Percentiles rank a stretch among this genome's conserved stretches.
Conservation (phyloP, 2,888 invertebrate species). For the Sinelater perroti region DNA sequence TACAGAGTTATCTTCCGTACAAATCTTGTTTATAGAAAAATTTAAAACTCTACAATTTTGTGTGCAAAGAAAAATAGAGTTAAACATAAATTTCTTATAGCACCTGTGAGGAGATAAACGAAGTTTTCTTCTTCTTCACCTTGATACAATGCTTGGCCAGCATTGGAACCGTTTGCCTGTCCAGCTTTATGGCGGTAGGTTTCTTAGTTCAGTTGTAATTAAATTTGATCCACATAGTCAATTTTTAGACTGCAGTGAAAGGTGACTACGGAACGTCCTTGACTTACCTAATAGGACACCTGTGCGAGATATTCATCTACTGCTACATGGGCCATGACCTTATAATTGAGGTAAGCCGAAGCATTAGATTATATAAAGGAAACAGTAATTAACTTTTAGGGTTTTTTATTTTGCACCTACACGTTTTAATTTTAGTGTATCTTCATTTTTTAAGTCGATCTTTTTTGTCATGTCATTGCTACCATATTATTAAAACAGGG, state of each 20-base stretch:
- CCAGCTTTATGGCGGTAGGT: neutral
- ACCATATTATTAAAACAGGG: too few species aligned
- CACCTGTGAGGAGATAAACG: neutral
- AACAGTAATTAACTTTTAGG: too few species aligned
- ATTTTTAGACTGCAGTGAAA: neutral
- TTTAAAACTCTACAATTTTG: too few species aligned
- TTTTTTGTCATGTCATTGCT: too few species aligned
- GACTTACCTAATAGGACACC: constrained; percentile 3
- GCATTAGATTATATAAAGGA: too few species aligned
- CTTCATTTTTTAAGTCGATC: too few species aligned
- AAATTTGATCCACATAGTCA: neutral
- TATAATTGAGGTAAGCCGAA: neutral
- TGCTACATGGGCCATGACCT: constrained; percentile 17
- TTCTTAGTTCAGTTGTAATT: too few species aligned
- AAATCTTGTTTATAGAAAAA: too few species aligned
- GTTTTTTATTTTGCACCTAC: too few species aligned
- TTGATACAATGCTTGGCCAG: constrained; percentile 3
- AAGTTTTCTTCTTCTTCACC: neutral
- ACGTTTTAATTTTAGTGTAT: too few species aligned
- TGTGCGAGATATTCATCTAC: constrained; percentile 4
- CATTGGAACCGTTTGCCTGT: constrained; percentile 5
- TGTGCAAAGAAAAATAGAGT: too few species aligned
- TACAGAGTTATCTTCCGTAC: too few species aligned
- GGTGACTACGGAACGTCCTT: neutral
- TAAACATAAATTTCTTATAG: neutral